phyloP scores from a whole-genome alignment of 2,113 vertebrate species.

The Aspiorhynchus laticeps region DNA sequence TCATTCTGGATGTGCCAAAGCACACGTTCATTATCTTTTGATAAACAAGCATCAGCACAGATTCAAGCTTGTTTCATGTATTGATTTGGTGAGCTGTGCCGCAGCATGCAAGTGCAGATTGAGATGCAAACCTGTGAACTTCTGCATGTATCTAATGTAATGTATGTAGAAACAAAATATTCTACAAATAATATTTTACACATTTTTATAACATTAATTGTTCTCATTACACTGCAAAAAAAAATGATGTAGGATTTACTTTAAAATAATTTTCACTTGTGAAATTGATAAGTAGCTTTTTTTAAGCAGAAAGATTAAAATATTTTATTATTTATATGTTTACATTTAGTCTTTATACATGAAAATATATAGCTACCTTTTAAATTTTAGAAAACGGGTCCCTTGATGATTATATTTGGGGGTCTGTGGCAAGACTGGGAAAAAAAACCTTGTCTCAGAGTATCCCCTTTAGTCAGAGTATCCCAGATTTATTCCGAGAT shows the following conservation, averaged over 20 bases:
- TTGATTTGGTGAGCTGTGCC: slow-evolving; percentile 11
- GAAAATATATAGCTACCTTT: neutral
- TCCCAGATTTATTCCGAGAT: neutral
- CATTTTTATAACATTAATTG: no score
- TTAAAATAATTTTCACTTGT: no score
- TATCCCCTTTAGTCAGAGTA: neutral
- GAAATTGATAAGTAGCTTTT: neutral
- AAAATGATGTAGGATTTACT: no score
- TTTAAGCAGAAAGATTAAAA: neutral
- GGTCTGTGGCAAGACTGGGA: neutral
- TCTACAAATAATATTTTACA: no score
- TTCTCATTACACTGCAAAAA: no score
- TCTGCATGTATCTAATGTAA: neutral
- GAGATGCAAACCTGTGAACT: neutral
- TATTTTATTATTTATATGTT: neutral
- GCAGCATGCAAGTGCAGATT: neutral
- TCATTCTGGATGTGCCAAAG: slow-evolving; percentile 6
- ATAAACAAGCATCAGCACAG: slow-evolving; percentile 6
- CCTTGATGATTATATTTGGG: neutral
- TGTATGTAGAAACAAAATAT: no score
- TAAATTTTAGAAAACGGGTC: neutral
- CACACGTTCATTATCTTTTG: neutral
- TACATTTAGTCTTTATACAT: neutral
- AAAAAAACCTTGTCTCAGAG: neutral
- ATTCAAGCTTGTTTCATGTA: neutral